These are phyloP conservation scores for Drosophila elegans DNA, from an alignment of 1,140 invertebrate species.

Conservation along the genomic window DNA sequence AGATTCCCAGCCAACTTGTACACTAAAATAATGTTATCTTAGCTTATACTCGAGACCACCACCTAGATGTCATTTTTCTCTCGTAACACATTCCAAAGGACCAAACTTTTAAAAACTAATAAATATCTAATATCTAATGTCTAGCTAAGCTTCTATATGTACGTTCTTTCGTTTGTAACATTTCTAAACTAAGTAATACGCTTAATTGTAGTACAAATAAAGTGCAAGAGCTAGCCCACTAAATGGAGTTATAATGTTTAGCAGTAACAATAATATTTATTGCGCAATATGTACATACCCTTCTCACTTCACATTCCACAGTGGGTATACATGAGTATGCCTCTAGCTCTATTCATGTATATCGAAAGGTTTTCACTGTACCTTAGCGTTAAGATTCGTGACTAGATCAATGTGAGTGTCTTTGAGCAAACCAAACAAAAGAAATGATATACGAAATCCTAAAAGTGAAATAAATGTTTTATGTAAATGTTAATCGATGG, in stretches of 20 bases:
- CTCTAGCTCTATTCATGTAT: conserved; percentile 55
- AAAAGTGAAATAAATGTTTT: conserved; percentile 78
- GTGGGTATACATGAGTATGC: conserved; percentile 33
- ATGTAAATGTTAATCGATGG: conserved; percentile 71
- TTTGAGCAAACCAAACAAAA: conserved; percentile 58
- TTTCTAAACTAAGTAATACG: conserved; percentile 58
- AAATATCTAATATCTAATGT: conserved; percentile 20
- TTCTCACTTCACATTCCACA: conserved; percentile 13
- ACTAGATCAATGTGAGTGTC: conserved; percentile 75
- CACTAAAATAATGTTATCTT: conserved; percentile 17
- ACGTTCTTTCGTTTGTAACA: conserved; percentile 28
- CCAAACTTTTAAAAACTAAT: conserved; percentile 50
- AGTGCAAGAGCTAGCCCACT: conserved; percentile 66
- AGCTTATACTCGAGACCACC: conserved; percentile 44
- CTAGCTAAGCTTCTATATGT: conserved; percentile 32
- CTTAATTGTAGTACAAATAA: conserved; percentile 78
- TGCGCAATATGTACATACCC: conserved; percentile 50
- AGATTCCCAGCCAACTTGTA: conserved; percentile 3
- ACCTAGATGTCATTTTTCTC: conserved; percentile 59
- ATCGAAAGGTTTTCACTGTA: conserved; percentile 36
- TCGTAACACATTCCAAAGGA: conserved; percentile 80
- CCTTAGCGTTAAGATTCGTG: conserved; percentile 46
- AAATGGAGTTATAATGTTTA: conserved; percentile 62
- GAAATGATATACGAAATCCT: conserved; percentile 43
- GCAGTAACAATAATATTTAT: conserved; percentile 46